phyloP scores from a whole-genome alignment of 2,888 invertebrate genomes.

The Leptarthrus brevirostris region DNA sequence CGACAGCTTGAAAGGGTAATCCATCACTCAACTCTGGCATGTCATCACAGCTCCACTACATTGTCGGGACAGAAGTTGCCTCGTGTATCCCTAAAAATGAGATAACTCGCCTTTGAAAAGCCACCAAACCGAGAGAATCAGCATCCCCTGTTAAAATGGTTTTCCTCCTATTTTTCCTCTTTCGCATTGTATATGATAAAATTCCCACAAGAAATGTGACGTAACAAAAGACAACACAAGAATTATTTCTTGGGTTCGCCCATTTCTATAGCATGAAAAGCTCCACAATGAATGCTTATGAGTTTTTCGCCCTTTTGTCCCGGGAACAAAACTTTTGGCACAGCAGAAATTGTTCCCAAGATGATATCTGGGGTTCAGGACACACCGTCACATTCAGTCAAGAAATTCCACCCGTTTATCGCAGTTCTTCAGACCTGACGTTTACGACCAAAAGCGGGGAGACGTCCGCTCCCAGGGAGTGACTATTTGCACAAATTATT shows the following conservation, averaged over 20 bases:
- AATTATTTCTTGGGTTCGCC: neutral
- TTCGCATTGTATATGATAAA: neutral
- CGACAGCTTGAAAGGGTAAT: neutral
- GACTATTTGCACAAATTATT: neutral
- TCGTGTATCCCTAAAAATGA: neutral
- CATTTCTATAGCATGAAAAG: neutral
- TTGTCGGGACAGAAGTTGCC: neutral
- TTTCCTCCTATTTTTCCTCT: neutral
- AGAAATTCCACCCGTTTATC: neutral
- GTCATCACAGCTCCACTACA: neutral
- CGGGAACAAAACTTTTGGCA: neutral
- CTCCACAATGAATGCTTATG: slow-evolving; percentile 1
- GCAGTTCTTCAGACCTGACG: neutral
- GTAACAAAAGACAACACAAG: neutral
- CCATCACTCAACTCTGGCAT: neutral
- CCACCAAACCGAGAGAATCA: neutral
- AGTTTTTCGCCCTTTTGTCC: slow-evolving; percentile 8
- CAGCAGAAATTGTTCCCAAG: neutral
- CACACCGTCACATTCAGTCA: neutral
- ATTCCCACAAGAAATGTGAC: slow-evolving; percentile 2
- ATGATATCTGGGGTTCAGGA: neutral
- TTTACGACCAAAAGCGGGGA: neutral
- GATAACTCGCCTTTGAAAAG: neutral
- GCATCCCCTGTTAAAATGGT: neutral
- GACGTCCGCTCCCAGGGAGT: neutral